Evolutionary conservation across 2,888 invertebrate species (phyloP).

Genomic region (Archips xylosteana): DNA sequence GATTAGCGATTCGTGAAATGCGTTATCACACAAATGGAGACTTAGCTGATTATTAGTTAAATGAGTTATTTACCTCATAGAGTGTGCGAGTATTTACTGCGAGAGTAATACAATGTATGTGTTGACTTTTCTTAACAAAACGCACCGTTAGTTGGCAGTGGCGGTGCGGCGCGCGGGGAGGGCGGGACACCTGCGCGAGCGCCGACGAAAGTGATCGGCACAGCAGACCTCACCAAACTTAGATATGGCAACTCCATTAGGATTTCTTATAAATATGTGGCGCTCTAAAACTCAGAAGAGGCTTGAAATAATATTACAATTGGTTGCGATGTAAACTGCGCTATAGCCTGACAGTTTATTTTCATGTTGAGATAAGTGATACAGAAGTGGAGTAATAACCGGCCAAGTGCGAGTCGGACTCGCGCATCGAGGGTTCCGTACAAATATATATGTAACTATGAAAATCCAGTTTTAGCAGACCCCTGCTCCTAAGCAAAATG

Average conservation of each 20-base stretch:
- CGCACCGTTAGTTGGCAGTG: conserved; percentile 60
- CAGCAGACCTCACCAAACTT: conserved; percentile 54
- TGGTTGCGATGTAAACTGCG: not conserved
- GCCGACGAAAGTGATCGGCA: conserved; percentile 60
- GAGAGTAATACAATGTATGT: conserved; percentile 44
- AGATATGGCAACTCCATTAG: conserved; percentile 50
- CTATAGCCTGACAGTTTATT: not conserved
- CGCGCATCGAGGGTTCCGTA: no score
- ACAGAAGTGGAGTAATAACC: not conserved
- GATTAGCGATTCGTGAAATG: conserved; percentile 26
- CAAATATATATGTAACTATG: no score
- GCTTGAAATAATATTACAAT: not conserved
- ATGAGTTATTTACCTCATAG: conserved; percentile 26
- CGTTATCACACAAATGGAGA: conserved; percentile 7
- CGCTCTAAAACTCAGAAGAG: not conserved
- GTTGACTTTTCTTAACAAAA: conserved; percentile 65
- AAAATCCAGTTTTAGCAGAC: no score
- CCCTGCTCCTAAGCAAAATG: no score
- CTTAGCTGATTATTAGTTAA: conserved; percentile 36
- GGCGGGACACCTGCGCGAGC: conserved; percentile 56
- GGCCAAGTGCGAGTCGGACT: no score
- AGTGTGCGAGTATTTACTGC: conserved; percentile 17
- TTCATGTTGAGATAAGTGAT: not conserved
- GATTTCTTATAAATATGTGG: not conserved
- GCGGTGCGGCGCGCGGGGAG: conserved; percentile 43